A percentile compares a stretch with the other conserved stretches of the same genome.
phyloP scores from a whole-genome alignment of 2,888 invertebrate genomes.

The Chrysolina americana region DNA sequence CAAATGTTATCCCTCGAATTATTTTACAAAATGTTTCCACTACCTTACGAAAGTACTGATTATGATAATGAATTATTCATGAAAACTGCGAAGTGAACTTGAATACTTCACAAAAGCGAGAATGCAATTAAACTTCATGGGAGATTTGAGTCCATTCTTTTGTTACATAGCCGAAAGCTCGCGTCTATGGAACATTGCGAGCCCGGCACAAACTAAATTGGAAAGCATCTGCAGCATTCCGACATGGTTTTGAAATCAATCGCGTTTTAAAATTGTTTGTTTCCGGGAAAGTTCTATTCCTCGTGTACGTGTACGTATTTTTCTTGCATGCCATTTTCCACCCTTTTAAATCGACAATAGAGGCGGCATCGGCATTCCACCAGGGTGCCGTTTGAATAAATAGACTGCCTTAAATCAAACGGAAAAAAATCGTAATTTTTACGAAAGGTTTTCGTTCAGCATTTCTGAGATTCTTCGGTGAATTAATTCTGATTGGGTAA shows the following conservation, averaged over 20 bases:
- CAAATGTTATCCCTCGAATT: too few species aligned
- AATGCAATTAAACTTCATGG: conserved; percentile 28
- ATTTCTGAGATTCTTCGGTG: conserved; percentile 1
- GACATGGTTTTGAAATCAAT: conserved; percentile 46
- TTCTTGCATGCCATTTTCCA: conserved; percentile 32
- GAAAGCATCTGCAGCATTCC: conserved; percentile 43
- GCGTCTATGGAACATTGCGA: conserved; percentile 17
- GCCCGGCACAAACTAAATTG: conserved; percentile 42
- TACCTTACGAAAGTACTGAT: background rate
- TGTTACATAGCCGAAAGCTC: conserved; percentile 15
- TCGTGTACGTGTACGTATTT: conserved; percentile 7
- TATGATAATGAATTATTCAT: background rate
- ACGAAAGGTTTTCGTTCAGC: conserved; percentile 20
- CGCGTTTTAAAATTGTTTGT: conserved; percentile 49
- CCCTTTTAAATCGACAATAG: conserved; percentile 21
- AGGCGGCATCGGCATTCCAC: conserved; percentile 12
- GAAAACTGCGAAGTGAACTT: background rate
- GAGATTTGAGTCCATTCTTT: conserved; percentile 19
- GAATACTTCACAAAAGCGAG: conserved; percentile 16
- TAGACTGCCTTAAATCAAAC: conserved; percentile 25
- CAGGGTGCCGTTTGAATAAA: conserved; percentile 14
- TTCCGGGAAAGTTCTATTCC: conserved; percentile 26
- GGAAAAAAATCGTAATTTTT: conserved; percentile 16
- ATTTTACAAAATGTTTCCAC: too few species aligned
- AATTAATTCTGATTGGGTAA: conserved; percentile 5